A percentile compares a stretch with the other conserved stretches of the same genome.
These are phyloP conservation scores for Brachionus angularis DNA, from an alignment of 1,140 invertebrate species.

Conservation along the genomic window DNA sequence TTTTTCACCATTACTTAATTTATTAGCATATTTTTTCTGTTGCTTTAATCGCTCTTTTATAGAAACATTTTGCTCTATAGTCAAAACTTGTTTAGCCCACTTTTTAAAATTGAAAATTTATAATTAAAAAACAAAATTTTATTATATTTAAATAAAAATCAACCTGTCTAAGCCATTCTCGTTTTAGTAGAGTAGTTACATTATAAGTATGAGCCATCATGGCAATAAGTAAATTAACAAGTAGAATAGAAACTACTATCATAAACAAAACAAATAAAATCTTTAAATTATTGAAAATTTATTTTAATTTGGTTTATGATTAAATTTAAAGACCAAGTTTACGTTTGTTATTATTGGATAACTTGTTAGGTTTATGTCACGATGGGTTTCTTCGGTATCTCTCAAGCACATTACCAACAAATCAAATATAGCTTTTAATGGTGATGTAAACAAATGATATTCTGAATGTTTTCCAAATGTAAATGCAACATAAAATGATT, in stretches of 20 bases:
- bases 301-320: background rate
- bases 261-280: constrained; percentile 91
- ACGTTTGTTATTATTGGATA: background rate
- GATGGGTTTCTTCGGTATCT: background rate
- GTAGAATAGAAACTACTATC: constrained; percentile 85
- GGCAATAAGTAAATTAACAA: constrained; percentile 97
- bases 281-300: constrained; percentile 60
- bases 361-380: background rate
- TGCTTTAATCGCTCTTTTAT: constrained; percentile 77
- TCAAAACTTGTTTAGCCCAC: constrained; percentile 94
- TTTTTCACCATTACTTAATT: constrained; percentile 50
- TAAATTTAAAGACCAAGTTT: background rate
- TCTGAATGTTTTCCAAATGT: background rate
- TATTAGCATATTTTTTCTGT: constrained; percentile 82
- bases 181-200: constrained; percentile 84
- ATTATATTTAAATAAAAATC: background rate
- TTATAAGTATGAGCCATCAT: constrained; percentile 99
- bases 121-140: background rate
- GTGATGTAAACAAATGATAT: background rate
- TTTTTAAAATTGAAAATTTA: background rate
- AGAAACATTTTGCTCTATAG: constrained; percentile 87
- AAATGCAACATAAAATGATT: constrained; percentile 60
- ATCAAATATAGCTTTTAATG: constrained; percentile 22
- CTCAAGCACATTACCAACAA: constrained; percentile 3
- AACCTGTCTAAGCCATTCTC: constrained; percentile 90